A percentile compares a stretch with the other conserved stretches of the same genome.
Evolutionary conservation across 2,888 invertebrate genomes (phyloP).

Genomic region (Glaucopsyche alexis): DNA sequence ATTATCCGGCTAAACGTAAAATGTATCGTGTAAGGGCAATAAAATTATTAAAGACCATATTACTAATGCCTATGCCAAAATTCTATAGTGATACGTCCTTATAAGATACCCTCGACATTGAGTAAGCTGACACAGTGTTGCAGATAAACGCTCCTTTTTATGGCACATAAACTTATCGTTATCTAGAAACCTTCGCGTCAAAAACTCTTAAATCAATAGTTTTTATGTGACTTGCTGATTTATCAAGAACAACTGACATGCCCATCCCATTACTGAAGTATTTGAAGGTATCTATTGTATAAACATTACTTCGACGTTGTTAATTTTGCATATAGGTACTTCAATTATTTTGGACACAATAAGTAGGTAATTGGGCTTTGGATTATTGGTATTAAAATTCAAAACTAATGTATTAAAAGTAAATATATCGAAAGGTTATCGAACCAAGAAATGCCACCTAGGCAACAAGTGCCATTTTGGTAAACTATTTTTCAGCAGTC

Average conservation of each 20-base stretch:
- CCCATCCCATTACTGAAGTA: not conserved
- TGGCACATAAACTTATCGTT: slow-evolving; percentile 14
- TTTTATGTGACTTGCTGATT: slow-evolving; percentile 12
- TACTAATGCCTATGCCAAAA: not conserved
- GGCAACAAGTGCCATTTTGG: too few species aligned
- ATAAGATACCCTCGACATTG: slow-evolving; percentile 4
- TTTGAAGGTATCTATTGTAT: not conserved
- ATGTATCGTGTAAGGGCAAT: too few species aligned
- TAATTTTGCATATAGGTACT: not conserved
- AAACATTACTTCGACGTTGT: not conserved
- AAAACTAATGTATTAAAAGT: too few species aligned
- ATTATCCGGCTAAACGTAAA: too few species aligned
- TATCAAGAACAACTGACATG: not conserved
- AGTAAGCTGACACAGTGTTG: slow-evolving; percentile 9
- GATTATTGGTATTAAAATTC: too few species aligned
- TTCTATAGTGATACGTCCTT: not conserved
- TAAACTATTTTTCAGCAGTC: too few species aligned
- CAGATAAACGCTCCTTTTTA: slow-evolving; percentile 18
- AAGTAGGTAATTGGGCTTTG: too few species aligned
- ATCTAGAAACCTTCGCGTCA: not conserved
- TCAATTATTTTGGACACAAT: too few species aligned
- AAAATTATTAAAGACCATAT: too few species aligned
- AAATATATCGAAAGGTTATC: too few species aligned
- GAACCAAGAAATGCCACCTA: too few species aligned
- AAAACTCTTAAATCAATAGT: slow-evolving; percentile 11